phyloP scores from a whole-genome alignment of 2,797 vertebrate genomes.

The Mus caroli region DNA sequence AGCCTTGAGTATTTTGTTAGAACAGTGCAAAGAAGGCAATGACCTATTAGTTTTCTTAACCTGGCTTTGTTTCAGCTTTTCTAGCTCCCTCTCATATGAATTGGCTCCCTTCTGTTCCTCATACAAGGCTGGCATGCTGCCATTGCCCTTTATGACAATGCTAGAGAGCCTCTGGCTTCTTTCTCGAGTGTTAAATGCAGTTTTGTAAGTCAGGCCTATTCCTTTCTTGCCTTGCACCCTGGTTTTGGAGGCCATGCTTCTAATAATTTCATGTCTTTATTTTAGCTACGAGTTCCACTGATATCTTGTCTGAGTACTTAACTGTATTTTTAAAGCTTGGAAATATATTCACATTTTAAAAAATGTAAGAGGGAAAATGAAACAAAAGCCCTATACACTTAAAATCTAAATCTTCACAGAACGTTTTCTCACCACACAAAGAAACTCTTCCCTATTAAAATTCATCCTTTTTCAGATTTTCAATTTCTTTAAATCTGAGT shows the following conservation, averaged over 20 bases:
- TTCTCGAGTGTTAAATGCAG: background rate
- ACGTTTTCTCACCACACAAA: constrained; percentile 41
- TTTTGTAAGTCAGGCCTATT: background rate
- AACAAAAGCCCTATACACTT: constrained; percentile 28
- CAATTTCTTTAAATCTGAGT: constrained; percentile 56
- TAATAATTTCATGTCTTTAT: background rate
- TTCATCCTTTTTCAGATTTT: constrained; percentile 44
- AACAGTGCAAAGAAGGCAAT: background rate
- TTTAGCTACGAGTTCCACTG: background rate
- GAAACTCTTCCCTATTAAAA: constrained; percentile 45
- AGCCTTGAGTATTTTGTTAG: background rate
- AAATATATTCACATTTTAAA: constrained; percentile 43
- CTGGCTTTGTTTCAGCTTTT: background rate
- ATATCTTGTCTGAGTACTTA: background rate
- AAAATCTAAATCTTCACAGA: constrained; percentile 51
- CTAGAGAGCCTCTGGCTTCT: background rate
- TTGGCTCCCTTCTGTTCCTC: background rate
- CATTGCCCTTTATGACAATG: background rate
- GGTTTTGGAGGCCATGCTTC: background rate
- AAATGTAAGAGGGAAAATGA: constrained; percentile 32
- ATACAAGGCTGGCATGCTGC: background rate
- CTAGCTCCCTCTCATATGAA: background rate
- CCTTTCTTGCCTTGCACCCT: background rate
- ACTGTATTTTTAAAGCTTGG: background rate
- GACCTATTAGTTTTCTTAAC: background rate